phyloP scores from a whole-genome alignment of 2,797 vertebrate genomes.

The Parauchenoglanis punctatus region DNA sequence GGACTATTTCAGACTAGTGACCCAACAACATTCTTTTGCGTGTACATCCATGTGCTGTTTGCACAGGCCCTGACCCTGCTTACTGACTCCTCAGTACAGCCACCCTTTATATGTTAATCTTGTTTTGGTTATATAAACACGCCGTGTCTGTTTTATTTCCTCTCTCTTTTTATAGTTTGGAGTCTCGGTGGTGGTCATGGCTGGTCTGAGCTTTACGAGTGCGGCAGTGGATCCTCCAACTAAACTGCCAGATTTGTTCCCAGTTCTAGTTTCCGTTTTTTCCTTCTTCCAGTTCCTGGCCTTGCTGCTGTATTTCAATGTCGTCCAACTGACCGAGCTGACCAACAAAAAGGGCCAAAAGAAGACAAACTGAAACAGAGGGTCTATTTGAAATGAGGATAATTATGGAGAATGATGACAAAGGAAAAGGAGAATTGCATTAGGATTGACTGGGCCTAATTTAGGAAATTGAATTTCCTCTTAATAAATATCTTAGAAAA shows the following conservation, averaged over 20 bases:
- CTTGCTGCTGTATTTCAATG: slow-evolving; percentile 84
- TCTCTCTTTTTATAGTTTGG: slow-evolving; percentile 79
- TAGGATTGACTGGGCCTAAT: slow-evolving; percentile 39
- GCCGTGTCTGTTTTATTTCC: background rate
- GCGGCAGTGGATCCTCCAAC: slow-evolving; percentile 76
- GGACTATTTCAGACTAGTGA: background rate
- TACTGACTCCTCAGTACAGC: slow-evolving; percentile 57
- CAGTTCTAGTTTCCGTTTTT: slow-evolving; percentile 82
- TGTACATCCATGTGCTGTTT: background rate
- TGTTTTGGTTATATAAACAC: background rate
- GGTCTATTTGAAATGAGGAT: slow-evolving; percentile 9
- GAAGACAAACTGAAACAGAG: slow-evolving; percentile 76
- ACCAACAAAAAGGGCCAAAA: slow-evolving; percentile 77
- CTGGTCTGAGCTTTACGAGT: slow-evolving; percentile 75
- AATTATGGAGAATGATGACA: slow-evolving; percentile 20
- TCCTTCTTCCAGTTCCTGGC: slow-evolving; percentile 87
- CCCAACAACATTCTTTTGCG: background rate
- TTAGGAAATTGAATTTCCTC: slow-evolving; percentile 43
- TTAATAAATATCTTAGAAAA: slow-evolving; percentile 41
- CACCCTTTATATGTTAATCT: slow-evolving; percentile 61
- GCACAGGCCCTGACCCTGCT: background rate
- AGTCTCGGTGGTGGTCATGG: slow-evolving; percentile 78
- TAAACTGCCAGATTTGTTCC: slow-evolving; percentile 86
- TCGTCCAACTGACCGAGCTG: slow-evolving; percentile 80
- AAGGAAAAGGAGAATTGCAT: slow-evolving; percentile 22